Evolutionary conservation across 2,113 vertebrate species (phyloP).

Genomic region (Clinocottus analis): DNA sequence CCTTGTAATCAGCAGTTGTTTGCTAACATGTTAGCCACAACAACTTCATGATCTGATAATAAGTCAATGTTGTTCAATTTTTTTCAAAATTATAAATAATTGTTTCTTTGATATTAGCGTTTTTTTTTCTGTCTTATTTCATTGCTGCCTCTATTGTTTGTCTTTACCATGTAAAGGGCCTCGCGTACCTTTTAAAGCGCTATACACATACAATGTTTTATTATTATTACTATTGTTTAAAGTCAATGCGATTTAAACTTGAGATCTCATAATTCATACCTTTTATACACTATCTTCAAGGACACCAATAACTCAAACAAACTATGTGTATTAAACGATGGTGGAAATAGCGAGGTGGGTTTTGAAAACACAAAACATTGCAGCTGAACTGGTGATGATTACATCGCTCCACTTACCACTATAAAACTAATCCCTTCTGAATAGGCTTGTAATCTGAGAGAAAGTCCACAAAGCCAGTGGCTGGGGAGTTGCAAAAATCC

Average conservation of each 20-base stretch:
- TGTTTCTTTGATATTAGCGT: not conserved
- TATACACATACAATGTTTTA: no score
- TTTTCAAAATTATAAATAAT: not conserved
- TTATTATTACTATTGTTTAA: no score
- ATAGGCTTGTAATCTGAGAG: slow-evolving; percentile 32
- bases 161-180: no score
- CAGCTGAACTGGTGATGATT: not conserved
- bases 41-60: no score
- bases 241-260: not conserved
- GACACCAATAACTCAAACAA: not conserved
- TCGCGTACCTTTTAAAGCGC: no score
- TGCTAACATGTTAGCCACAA: no score
- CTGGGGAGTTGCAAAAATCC: slow-evolving; percentile 1
- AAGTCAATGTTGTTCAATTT: no score
- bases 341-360: not conserved
- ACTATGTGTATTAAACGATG: not conserved
- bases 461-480: slow-evolving; percentile 15
- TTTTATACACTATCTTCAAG: not conserved
- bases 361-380: slow-evolving; percentile 1
- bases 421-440: slow-evolving; percentile 33
- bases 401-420: not conserved
- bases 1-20: no score
- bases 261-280: not conserved
- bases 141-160: no score
- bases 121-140: no score